phyloP scores from a whole-genome alignment of 2,797 vertebrate species.

The Echiichthys vipera region DNA sequence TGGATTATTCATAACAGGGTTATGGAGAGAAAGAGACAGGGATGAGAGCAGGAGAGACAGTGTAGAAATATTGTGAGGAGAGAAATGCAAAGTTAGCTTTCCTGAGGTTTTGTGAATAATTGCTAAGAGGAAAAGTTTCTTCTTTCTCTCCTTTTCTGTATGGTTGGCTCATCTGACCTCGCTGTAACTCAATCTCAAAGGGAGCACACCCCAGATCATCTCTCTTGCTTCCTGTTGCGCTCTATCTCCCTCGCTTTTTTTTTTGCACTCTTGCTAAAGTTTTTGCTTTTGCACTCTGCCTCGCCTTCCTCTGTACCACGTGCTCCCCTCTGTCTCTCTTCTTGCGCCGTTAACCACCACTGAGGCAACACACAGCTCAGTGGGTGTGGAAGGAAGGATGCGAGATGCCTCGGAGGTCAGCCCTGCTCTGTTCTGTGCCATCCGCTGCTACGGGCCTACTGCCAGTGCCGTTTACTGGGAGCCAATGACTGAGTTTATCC shows the following conservation, averaged over 20 bases:
- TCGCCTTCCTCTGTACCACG: not conserved
- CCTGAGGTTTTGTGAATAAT: slow-evolving; percentile 57
- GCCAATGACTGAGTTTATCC: slow-evolving; percentile 53
- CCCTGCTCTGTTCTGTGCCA: slow-evolving; percentile 26
- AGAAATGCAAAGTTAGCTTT: slow-evolving; percentile 52
- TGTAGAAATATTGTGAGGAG: slow-evolving; percentile 20
- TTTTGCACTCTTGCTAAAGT: slow-evolving; percentile 12
- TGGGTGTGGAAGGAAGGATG: slow-evolving; percentile 54
- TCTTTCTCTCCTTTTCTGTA: slow-evolving; percentile 1
- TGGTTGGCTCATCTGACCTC: slow-evolving; percentile 11
- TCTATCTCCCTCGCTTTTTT: not conserved
- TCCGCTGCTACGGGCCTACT: slow-evolving; percentile 55
- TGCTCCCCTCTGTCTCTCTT: not conserved
- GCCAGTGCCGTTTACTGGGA: slow-evolving; percentile 48
- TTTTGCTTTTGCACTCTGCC: not conserved
- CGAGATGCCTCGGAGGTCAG: slow-evolving; percentile 56
- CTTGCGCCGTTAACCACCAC: slow-evolving; percentile 8
- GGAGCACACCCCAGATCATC: slow-evolving; percentile 34
- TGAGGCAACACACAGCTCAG: not conserved
- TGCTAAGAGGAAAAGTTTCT: slow-evolving; percentile 27
- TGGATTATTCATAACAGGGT: slow-evolving; percentile 57
- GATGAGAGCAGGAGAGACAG: slow-evolving; percentile 7
- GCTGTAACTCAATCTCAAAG: slow-evolving; percentile 53
- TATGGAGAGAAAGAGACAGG: slow-evolving; percentile 38
- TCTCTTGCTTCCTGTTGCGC: slow-evolving; percentile 52